phyloP scores from a whole-genome alignment of 2,113 vertebrate species.

The Petrocephalus zakoni region DNA sequence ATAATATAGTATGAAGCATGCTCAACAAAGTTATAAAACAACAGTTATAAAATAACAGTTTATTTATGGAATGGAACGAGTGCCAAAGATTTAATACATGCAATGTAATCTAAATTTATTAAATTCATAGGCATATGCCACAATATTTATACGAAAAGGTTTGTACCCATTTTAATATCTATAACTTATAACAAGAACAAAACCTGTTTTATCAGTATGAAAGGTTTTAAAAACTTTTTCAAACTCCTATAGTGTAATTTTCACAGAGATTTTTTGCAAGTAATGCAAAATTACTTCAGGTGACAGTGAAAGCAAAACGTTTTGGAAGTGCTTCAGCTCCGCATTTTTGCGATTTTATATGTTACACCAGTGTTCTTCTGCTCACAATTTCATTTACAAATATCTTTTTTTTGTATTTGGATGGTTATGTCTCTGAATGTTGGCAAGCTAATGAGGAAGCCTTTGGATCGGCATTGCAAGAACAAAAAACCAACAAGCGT shows the following conservation, averaged over 20 bases:
- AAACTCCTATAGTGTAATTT: background rate
- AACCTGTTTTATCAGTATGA: background rate
- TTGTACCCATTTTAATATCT: constrained; percentile 17
- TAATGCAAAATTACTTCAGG: background rate
- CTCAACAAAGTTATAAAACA: background rate
- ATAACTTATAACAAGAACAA: background rate
- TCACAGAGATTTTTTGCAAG: background rate
- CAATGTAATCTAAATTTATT: background rate
- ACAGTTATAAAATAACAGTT: background rate
- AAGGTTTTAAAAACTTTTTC: background rate
- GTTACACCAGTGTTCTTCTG: background rate
- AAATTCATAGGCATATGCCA: background rate
- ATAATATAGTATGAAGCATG: constrained; percentile 2
- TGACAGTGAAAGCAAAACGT: background rate
- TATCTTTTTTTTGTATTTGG: background rate
- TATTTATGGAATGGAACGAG: constrained; percentile 2
- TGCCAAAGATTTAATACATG: constrained; percentile 2
- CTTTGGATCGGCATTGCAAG: background rate
- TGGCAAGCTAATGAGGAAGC: background rate
- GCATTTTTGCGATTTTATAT: background rate
- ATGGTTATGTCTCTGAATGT: background rate
- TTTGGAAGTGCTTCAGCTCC: background rate
- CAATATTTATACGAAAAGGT: background rate
- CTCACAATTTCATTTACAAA: background rate
- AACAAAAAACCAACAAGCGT: background rate